Evolutionary conservation across 1,140 invertebrate species (phyloP).

Genomic region (Cydia pomonella): DNA sequence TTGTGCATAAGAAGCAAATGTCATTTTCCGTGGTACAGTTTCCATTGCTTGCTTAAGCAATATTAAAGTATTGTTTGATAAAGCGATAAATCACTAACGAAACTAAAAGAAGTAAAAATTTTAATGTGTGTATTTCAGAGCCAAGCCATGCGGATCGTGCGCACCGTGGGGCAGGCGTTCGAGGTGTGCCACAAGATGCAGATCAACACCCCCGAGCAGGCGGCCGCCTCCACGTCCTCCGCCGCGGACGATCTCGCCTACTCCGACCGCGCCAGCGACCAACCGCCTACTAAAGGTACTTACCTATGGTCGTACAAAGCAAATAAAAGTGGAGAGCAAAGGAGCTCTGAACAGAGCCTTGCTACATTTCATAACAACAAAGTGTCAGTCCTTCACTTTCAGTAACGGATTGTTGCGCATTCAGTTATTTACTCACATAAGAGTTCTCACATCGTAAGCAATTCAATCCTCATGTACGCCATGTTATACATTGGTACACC

Average conservation of each 20-base stretch:
- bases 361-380: neutral
- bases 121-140: conserved; percentile 85
- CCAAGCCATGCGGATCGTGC: conserved; percentile 98
- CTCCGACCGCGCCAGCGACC: conserved; percentile 47
- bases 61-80: no score
- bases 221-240: conserved; percentile 64
- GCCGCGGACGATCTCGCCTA: conserved; percentile 52
- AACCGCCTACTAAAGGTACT: conserved; percentile 59
- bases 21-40: neutral
- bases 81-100: neutral
- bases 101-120: neutral
- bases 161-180: conserved; percentile 99
- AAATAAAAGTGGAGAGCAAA: neutral
- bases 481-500: neutral
- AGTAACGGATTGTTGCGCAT: neutral
- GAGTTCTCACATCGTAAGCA: neutral
- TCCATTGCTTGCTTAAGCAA: neutral
- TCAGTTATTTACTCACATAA: neutral
- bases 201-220: conserved; percentile 65
- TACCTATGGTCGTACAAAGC: neutral
- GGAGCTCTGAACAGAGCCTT: neutral
- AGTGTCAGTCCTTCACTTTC: neutral
- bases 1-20: no score
- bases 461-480: neutral
- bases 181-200: conserved; percentile 99